These are phyloP conservation scores for Calidris pygmaea DNA, from an alignment of 2,113 vertebrate genomes.

Conservation along the genomic window DNA sequence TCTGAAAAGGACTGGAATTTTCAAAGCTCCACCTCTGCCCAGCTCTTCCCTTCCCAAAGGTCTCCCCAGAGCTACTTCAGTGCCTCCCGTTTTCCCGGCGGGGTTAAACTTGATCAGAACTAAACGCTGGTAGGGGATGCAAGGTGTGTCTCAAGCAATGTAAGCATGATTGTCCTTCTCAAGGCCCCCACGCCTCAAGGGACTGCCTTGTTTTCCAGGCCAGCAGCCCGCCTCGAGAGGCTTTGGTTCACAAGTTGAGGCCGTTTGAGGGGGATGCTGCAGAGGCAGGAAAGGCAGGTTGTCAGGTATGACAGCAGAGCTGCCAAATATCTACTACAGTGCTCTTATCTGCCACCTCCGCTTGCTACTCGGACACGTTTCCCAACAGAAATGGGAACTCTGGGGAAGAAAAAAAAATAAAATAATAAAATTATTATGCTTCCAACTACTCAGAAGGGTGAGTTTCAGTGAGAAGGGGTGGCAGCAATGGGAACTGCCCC, in stretches of 20 bases:
- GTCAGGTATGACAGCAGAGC: background rate
- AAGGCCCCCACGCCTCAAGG: background rate
- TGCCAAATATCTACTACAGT: background rate
- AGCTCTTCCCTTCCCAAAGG: background rate
- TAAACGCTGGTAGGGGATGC: background rate
- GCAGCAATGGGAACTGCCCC: background rate
- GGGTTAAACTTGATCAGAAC: background rate
- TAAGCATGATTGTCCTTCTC: background rate
- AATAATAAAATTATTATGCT: background rate
- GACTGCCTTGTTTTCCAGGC: background rate
- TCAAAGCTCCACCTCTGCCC: slow-evolving; percentile 2
- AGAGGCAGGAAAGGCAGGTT: background rate
- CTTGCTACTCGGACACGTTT: background rate
- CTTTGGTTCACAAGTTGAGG: background rate
- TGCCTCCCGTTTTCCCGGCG: background rate
- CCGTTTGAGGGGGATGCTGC: background rate
- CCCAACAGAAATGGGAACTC: background rate
- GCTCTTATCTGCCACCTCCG: background rate
- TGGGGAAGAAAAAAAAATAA: background rate
- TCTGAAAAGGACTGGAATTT: slow-evolving; percentile 25
- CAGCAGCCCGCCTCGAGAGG: background rate
- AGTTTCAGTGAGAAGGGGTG: background rate
- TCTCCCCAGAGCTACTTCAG: background rate
- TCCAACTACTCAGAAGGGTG: background rate
- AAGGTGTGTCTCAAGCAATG: background rate